Evolutionary conservation across 1,140 invertebrate species (phyloP).

Genomic region (Parasteatoda tepidariorum): DNA sequence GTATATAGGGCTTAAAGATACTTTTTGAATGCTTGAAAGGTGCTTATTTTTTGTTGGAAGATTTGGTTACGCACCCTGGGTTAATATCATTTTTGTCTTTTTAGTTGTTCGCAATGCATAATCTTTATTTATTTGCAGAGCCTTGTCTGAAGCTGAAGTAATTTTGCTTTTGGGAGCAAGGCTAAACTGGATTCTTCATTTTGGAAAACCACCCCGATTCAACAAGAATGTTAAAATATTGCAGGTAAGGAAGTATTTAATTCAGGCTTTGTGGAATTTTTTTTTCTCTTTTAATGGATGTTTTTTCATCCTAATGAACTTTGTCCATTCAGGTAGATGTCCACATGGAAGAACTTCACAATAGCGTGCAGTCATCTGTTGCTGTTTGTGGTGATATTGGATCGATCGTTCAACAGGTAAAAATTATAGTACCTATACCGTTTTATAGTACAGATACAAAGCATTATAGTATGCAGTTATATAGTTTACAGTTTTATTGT

Average conservation of each 20-base stretch:
- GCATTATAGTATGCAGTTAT: too few relatives aligned
- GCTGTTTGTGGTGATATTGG: conserved; percentile 81
- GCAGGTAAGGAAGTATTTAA: conserved; percentile 75
- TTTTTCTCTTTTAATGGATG: background rate
- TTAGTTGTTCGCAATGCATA: too few relatives aligned
- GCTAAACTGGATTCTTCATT: conserved; percentile 98
- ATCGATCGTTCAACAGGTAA: conserved; percentile 76
- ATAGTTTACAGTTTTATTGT: too few relatives aligned
- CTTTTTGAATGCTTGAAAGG: too few relatives aligned
- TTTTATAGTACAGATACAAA: too few relatives aligned
- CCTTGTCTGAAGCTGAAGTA: conserved; percentile 88
- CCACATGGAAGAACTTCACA: conserved; percentile 89
- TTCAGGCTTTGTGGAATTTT: background rate
- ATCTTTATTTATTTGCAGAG: conserved; percentile 73
- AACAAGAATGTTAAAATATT: conserved; percentile 86
- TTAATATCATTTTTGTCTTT: too few relatives aligned
- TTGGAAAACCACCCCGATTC: conserved; percentile 89
- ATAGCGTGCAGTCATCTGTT: conserved; percentile 81
- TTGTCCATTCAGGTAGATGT: conserved; percentile 80
- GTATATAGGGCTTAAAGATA: too few relatives aligned
- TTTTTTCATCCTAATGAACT: background rate
- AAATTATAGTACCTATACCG: too few relatives aligned
- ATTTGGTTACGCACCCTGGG: too few relatives aligned
- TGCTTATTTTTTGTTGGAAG: too few relatives aligned
- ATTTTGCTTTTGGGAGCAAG: conserved; percentile 89